phyloP scores from a whole-genome alignment of 2,888 invertebrate species.

The Spilarctia lutea region DNA sequence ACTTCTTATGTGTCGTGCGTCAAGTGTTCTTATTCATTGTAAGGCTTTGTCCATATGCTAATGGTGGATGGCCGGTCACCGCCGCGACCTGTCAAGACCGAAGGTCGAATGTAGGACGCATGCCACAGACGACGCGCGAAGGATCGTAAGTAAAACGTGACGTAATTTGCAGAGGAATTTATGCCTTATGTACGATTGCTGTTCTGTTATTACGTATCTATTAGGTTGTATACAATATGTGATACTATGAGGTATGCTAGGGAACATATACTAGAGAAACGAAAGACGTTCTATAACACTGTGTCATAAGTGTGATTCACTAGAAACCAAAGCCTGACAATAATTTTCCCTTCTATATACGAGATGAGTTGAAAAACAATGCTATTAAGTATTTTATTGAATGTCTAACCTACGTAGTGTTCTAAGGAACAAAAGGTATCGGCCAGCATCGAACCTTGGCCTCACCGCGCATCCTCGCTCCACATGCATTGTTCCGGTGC shows the following conservation, averaged over 20 bases:
- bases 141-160: constrained; percentile 53
- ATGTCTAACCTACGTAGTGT: constrained; percentile 53
- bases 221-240: not conserved
- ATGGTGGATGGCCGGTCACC: constrained; percentile 78
- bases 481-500: constrained; percentile 69
- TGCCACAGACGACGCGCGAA: constrained; percentile 53
- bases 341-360: not conserved
- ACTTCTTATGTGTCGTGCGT: constrained; percentile 67
- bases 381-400: constrained; percentile 44
- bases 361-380: constrained; percentile 32
- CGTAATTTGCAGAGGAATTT: constrained; percentile 54
- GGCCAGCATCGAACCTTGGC: constrained; percentile 78
- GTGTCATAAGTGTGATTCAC: no score
- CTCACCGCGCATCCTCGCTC: constrained; percentile 83
- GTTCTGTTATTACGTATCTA: constrained; percentile 15
- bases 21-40: constrained; percentile 78
- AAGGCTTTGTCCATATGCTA: constrained; percentile 83
- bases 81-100: constrained; percentile 75
- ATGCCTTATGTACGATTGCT: constrained; percentile 34
- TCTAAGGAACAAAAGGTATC: constrained; percentile 74
- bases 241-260: not conserved
- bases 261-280: no score
- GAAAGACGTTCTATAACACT: no score
- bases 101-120: constrained; percentile 82
- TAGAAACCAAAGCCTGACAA: not conserved